A percentile compares a stretch with the other conserved stretches of the same genome.
phyloP scores from a whole-genome alignment of 2,797 vertebrate species.

The Bradypodion ventrale region DNA sequence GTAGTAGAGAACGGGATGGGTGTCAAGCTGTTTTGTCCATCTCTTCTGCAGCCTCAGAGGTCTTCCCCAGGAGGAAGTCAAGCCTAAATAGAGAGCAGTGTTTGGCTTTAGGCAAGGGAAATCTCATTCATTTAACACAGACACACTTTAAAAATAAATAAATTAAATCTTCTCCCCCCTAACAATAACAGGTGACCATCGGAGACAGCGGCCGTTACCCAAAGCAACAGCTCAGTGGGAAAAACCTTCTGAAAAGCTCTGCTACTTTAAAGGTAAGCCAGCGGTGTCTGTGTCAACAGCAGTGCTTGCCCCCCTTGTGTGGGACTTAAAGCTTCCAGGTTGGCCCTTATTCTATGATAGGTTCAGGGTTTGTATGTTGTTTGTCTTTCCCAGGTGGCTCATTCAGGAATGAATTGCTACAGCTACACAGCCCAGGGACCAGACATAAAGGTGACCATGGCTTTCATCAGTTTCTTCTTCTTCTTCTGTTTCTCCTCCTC shows the following conservation, averaged over 20 bases:
- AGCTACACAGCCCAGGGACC: not conserved
- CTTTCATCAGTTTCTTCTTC: not conserved
- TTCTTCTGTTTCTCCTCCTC: too few species aligned
- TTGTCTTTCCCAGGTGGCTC: conserved; percentile 45
- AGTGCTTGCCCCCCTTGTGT: too few species aligned
- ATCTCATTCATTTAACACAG: not conserved
- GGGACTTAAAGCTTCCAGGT: not conserved
- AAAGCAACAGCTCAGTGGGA: conserved; percentile 57
- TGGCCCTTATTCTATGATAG: too few species aligned
- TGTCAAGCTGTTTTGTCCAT: not conserved
- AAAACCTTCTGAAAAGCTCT: conserved; percentile 48
- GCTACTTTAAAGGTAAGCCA: conserved; percentile 48
- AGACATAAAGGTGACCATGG: conserved; percentile 41
- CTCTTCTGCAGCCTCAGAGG: not conserved
- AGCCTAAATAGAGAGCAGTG: too few species aligned
- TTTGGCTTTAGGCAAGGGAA: not conserved
- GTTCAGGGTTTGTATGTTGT: too few species aligned
- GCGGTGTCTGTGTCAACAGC: too few species aligned
- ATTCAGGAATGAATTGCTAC: conserved; percentile 46
- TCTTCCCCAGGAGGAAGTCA: not conserved
- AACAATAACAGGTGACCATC: conserved; percentile 42
- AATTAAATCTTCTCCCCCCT: not conserved
- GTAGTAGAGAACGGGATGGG: not conserved
- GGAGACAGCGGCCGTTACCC: conserved; percentile 37
- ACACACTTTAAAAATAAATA: too few species aligned